These are phyloP conservation scores for Cettia cetti DNA, from an alignment of 2,113 vertebrate genomes.

Conservation along the genomic window DNA sequence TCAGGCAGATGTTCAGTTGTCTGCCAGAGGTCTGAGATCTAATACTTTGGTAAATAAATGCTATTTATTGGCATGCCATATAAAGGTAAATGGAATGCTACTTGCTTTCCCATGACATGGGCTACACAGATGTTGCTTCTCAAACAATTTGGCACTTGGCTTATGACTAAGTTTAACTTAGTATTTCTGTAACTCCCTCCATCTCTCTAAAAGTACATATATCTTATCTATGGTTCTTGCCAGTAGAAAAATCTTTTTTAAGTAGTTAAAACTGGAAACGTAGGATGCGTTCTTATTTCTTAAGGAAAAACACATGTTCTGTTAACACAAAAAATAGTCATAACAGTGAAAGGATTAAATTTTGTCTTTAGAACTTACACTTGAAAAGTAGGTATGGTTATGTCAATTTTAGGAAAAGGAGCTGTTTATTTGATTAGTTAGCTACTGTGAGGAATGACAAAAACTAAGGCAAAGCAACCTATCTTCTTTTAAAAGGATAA, in stretches of 20 bases:
- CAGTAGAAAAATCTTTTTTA: not conserved
- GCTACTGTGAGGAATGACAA: not conserved
- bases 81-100: not conserved
- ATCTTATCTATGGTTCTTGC: not conserved
- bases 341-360: not conserved
- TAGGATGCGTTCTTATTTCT: not conserved
- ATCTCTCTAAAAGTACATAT: not conserved
- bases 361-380: not conserved
- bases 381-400: not conserved
- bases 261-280: not conserved
- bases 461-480: not conserved
- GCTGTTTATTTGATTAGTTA: not conserved
- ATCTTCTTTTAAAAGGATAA: not conserved
- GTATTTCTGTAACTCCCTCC: not conserved
- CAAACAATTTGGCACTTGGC: not conserved
- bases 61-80: not conserved
- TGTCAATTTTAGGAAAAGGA: not conserved
- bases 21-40: not conserved
- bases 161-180: not conserved
- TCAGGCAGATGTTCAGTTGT: not conserved
- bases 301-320: not conserved
- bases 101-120: conserved; percentile 12
- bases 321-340: not conserved
- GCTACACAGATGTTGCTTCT: conserved; percentile 16
- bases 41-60: not conserved